phyloP scores from a whole-genome alignment of 1,140 invertebrate species.

The Goniozus legneri region DNA sequence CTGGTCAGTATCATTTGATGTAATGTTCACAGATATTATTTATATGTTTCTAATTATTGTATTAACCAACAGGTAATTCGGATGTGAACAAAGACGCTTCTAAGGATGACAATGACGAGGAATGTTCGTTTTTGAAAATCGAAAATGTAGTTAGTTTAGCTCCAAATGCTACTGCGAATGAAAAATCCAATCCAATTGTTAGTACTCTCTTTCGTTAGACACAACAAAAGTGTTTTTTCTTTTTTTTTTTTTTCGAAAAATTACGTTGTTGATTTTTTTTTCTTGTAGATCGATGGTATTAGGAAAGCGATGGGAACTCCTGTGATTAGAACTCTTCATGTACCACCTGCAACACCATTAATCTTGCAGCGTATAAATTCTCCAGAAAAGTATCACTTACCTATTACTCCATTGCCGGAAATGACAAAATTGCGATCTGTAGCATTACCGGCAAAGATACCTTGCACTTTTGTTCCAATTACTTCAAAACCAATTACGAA shows the following conservation, averaged over 20 bases:
- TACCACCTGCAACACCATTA: no score
- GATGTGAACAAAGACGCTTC: not conserved
- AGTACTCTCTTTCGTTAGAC: no score
- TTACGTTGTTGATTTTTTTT: not conserved
- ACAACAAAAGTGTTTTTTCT: no score
- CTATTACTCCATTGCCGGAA: no score
- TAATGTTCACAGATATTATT: no score
- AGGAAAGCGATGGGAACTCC: conserved; percentile 38
- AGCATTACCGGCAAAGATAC: no score
- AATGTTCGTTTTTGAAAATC: conserved; percentile 42
- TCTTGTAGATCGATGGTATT: conserved; percentile 34
- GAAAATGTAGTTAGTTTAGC: conserved; percentile 48
- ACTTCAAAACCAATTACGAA: conserved; percentile 9
- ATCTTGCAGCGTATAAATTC: conserved; percentile 38
- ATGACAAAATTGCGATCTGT: no score
- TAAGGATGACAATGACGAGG: conserved; percentile 24
- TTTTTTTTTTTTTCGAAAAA: no score
- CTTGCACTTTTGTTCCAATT: conserved; percentile 11
- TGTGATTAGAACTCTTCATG: conserved; percentile 29
- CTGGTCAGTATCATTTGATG: no score
- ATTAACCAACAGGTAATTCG: not conserved
- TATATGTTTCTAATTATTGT: no score
- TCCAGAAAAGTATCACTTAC: no score
- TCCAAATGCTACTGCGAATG: conserved; percentile 14
- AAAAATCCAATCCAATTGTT: conserved; percentile 23